Conservation (phyloP, 1,140 invertebrate genomes). For the Pachypsylla venusta region DNA sequence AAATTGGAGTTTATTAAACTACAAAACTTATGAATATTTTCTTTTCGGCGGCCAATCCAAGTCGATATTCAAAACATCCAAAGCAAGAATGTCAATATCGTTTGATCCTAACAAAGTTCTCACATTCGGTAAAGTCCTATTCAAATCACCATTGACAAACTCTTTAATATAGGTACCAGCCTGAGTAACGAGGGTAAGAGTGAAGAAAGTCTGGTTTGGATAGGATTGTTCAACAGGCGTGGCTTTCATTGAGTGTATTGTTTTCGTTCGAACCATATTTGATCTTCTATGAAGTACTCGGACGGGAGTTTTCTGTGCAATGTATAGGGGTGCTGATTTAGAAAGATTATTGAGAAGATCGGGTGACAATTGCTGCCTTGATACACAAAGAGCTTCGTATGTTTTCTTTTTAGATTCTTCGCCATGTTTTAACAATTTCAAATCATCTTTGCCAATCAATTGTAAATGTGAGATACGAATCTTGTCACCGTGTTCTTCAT, state of each 20-base stretch:
- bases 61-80: conserved; percentile 46
- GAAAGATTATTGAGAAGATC: conserved; percentile 27
- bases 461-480: conserved; percentile 46
- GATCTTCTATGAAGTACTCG: conserved; percentile 70
- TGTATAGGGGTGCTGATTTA: conserved; percentile 33
- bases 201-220: conserved; percentile 19
- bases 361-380: conserved; percentile 36
- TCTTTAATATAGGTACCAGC: conserved; percentile 96
- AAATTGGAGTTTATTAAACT: too few species aligned
- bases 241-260: conserved; percentile 45
- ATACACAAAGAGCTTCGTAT: conserved; percentile 63
- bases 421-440: conserved; percentile 61
- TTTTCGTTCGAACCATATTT: conserved; percentile 43
- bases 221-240: conserved; percentile 4
- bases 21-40: too few species aligned
- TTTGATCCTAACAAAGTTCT: conserved; percentile 35
- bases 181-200: conserved; percentile 59
- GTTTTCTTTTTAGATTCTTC: conserved; percentile 73
- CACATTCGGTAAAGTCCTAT: conserved; percentile 62
- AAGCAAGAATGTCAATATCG: conserved; percentile 43
- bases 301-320: conserved; percentile 63
- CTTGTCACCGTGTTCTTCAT: conserved; percentile 39
- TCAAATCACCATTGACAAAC: conserved; percentile 90
- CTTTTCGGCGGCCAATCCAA: conserved; percentile 3
- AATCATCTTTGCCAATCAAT: conserved; percentile 45